Percentiles rank a stretch among this genome's conserved stretches.
Evolutionary conservation across 2,888 invertebrate species (phyloP).

Genomic region (Xestobium rufovillosum): DNA sequence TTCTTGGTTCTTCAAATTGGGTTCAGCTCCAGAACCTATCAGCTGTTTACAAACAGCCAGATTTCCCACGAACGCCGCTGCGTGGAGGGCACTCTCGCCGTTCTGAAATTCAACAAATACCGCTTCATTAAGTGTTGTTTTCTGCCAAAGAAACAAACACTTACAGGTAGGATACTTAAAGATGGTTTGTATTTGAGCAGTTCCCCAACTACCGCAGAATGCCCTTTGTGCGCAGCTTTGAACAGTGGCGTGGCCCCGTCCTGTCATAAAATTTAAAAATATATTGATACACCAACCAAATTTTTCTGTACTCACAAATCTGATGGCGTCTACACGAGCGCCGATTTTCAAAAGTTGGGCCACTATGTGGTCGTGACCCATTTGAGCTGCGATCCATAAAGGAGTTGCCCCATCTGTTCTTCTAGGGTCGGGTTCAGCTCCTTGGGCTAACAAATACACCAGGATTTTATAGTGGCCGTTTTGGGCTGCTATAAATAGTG

Average conservation of each 20-base stretch:
- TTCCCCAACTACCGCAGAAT: slow-evolving; percentile 77
- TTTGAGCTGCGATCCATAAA: slow-evolving; percentile 92
- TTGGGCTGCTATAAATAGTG: slow-evolving; percentile 88
- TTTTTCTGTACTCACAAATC: slow-evolving; percentile 60
- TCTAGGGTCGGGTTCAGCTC: slow-evolving; percentile 65
- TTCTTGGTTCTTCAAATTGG: slow-evolving; percentile 63
- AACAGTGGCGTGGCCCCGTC: slow-evolving; percentile 92
- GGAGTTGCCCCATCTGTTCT: slow-evolving; percentile 82
- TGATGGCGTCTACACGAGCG: slow-evolving; percentile 68
- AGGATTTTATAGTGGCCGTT: slow-evolving; percentile 84
- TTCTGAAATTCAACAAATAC: slow-evolving; percentile 54
- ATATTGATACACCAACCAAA: slow-evolving; percentile 3
- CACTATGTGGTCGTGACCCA: slow-evolving; percentile 82
- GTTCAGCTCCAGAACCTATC: slow-evolving; percentile 61
- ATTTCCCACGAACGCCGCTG: slow-evolving; percentile 84
- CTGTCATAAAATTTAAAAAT: slow-evolving; percentile 43
- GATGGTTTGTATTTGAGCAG: slow-evolving; percentile 76
- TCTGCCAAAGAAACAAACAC: too few species aligned
- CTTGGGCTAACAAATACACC: slow-evolving; percentile 61
- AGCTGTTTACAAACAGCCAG: slow-evolving; percentile 70
- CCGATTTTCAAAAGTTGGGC: slow-evolving; percentile 69
- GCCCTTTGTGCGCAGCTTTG: slow-evolving; percentile 93
- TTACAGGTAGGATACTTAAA: slow-evolving; percentile 73
- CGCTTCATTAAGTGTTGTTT: not conserved
- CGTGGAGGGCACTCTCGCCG: slow-evolving; percentile 86